Percentiles rank a stretch among this genome's conserved stretches.
These are phyloP conservation scores for Danio choprae DNA, from an alignment of 2,797 vertebrate species.

Conservation along the genomic window DNA sequence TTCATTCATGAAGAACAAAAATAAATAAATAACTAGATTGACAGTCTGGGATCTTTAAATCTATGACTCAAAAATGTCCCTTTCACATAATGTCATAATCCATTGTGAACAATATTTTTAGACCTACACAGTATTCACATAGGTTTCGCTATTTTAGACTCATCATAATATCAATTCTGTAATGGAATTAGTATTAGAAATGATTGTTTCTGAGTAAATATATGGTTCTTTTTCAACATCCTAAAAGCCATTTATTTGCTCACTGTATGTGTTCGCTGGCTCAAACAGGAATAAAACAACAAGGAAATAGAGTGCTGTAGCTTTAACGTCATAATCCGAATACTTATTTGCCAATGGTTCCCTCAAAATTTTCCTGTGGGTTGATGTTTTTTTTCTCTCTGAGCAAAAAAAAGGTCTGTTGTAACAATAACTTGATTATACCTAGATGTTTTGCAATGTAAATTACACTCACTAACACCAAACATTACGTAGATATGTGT, in stretches of 20 bases:
- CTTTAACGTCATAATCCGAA: not conserved
- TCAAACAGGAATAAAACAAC: constrained; percentile 7
- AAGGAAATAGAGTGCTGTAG: not conserved
- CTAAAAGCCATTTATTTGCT: constrained; percentile 14
- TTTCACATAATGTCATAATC: not conserved
- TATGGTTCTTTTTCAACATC: not conserved
- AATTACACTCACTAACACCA: no score
- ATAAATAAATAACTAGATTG: not conserved
- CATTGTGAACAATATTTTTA: not conserved
- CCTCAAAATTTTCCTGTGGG: no score
- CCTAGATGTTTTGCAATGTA: no score
- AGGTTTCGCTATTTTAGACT: not conserved
- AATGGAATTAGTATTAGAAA: constrained; percentile 1
- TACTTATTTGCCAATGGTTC: not conserved
- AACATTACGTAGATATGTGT: no score
- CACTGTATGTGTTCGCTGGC: not conserved
- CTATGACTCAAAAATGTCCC: not conserved
- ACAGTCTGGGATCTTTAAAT: not conserved
- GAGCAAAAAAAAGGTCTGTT: no score
- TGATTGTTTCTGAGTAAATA: not conserved
- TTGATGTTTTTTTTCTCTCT: no score
- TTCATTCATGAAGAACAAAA: not conserved
- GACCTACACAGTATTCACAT: not conserved
- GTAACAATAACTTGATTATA: no score
- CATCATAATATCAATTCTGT: not conserved